phyloP scores from a whole-genome alignment of 2,113 vertebrate species.

The Laticauda colubrina region DNA sequence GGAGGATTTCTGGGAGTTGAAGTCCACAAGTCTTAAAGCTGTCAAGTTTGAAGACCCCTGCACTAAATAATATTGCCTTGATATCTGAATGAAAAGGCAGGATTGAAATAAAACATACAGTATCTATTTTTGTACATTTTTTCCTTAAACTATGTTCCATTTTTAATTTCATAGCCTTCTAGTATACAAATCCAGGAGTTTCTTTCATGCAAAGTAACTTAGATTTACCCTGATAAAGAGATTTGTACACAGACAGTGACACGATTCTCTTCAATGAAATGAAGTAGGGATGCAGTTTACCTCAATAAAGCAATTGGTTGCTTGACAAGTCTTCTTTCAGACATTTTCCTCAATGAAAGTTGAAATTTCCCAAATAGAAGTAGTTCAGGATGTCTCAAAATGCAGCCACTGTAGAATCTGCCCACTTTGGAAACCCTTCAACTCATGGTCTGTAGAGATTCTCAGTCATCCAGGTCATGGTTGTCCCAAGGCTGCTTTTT shows the following conservation, averaged over 20 bases:
- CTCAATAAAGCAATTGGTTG: not conserved
- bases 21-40: too few relatives aligned
- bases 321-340: not conserved
- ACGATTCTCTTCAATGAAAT: not conserved
- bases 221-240: not conserved
- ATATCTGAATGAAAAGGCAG: not conserved
- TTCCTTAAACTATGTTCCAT: not conserved
- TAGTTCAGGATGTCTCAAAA: not conserved
- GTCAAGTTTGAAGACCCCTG: too few relatives aligned
- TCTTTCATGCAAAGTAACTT: not conserved
- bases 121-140: not conserved
- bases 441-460: not conserved
- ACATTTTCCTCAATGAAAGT: not conserved
- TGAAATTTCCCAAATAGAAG: not conserved
- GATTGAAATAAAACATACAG: not conserved
- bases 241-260: not conserved
- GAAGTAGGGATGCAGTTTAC: not conserved
- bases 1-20: too few relatives aligned
- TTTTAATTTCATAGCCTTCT: not conserved
- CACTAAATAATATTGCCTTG: not conserved
- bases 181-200: not conserved
- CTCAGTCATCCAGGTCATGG: too few relatives aligned
- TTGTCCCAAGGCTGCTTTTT: too few relatives aligned
- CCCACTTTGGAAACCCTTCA: not conserved
- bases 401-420: not conserved